Percentiles rank a stretch among this genome's conserved stretches.
Conservation (phyloP, 2,113 vertebrate species). For the Ameiurus melas region DNA sequence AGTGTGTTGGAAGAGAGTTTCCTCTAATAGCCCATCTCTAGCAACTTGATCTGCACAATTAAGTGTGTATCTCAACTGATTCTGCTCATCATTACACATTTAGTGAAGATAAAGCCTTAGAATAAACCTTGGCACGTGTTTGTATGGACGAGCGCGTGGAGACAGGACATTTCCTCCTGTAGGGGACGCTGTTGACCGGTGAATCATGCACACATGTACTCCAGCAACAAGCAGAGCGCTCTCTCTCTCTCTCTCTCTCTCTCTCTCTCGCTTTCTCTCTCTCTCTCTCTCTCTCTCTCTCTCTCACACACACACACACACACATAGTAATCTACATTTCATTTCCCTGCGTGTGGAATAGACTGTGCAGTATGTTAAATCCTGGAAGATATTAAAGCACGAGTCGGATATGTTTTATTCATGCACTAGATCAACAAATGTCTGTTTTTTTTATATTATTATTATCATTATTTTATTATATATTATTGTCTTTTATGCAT, state of each 20-base stretch:
- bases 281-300: no score
- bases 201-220: background rate
- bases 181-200: conserved; percentile 32
- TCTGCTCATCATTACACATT: conserved; percentile 8
- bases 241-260: no score
- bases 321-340: background rate
- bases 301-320: background rate
- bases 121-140: background rate
- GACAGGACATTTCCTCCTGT: conserved; percentile 28
- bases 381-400: background rate
- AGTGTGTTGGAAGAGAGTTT: background rate
- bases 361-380: background rate
- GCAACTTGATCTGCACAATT: background rate
- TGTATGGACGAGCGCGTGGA: background rate
- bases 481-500: conserved; percentile 12
- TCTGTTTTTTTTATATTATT: no score
- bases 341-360: background rate
- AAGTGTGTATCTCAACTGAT: background rate
- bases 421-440: background rate
- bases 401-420: background rate
- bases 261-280: no score
- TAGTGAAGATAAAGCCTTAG: background rate
- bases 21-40: background rate
- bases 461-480: conserved; percentile 16
- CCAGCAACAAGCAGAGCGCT: conserved; percentile 12